Evolutionary conservation across 1,140 invertebrate genomes (phyloP).

Genomic region (Ruditapes philippinarum): DNA sequence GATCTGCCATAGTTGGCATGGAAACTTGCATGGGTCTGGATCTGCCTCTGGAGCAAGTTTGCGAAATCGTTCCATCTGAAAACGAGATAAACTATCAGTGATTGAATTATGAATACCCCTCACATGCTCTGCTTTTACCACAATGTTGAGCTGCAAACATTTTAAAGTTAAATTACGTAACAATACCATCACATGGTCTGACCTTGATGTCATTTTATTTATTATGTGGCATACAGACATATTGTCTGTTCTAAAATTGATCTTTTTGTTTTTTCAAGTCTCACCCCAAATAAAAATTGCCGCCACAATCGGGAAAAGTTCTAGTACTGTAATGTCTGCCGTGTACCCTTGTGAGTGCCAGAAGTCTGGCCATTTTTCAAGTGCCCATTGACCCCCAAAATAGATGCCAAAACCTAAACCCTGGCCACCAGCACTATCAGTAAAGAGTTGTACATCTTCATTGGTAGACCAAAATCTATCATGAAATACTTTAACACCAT

Average conservation of each 20-base stretch:
- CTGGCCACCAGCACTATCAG: slow-evolving; percentile 54
- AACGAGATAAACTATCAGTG: slow-evolving; percentile 1
- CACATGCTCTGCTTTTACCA: slow-evolving; percentile 4
- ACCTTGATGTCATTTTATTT: slow-evolving; percentile 3
- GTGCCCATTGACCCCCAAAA: not conserved
- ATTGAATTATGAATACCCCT: not conserved
- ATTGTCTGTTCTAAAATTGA: slow-evolving; percentile 52
- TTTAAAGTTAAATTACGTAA: not conserved
- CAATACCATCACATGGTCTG: not conserved
- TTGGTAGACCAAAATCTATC: slow-evolving; percentile 45
- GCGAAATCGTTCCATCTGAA: slow-evolving; percentile 52
- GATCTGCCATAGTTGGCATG: too few relatives aligned
- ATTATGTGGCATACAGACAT: not conserved
- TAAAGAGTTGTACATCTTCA: slow-evolving; percentile 55
- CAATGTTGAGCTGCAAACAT: slow-evolving; percentile 5
- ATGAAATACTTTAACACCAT: slow-evolving; percentile 48
- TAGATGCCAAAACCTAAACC: slow-evolving; percentile 4
- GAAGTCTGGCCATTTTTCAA: not conserved
- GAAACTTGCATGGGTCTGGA: not conserved
- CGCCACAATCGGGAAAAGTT: slow-evolving; percentile 27
- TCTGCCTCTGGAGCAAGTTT: slow-evolving; percentile 28
- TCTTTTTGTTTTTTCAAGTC: not conserved
- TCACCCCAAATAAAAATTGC: not conserved
- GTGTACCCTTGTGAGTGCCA: slow-evolving; percentile 30
- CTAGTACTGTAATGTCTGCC: slow-evolving; percentile 59